Base-by-base conservation (phyloP, 2,888 invertebrate genomes). In the Agonopterix subpropinquella region DNA sequence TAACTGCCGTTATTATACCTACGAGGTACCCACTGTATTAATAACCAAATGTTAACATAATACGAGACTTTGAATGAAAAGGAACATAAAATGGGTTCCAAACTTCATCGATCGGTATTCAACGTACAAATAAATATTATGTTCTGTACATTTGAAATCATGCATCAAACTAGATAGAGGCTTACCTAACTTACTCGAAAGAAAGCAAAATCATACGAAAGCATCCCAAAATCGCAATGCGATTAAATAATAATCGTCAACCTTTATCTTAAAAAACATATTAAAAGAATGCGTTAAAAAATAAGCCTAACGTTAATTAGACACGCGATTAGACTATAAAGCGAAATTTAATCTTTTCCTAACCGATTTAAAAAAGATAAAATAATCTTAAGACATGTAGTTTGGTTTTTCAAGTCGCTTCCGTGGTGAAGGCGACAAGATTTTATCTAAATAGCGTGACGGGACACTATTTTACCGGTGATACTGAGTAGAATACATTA, bases 241-340 rank as follows among this genome's bases (percentile, higher is more conserved):
- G 28, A 28, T 28, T 28, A 5, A 28, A 28, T 11, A 43, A 36
- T 28, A 37, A 11, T 41, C 43, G 41, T 8, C 36, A 49, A 62
- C 57, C 52, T 48, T 18, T 47, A 45, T 44, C 61, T 61, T 67
- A 66, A 61, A 51, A 59, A 50, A 47, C 50, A 52, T 51, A 55
- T 52, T 56, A 56, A 54, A 59, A 52, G 52, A 63, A 64, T 60
- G 56, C 53, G 55, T 64, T 55, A 65, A 68, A 64, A 18, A 58
- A 61, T 58, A 59, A 50, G 56, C 35, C 43, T 58, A 61, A 66
- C 50, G 65, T 52, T 61, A 53, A 63, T 59, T 65, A 66, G 59
- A 72, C 79, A 80, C 78, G 80, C 79, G 67, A 80, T 70, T 64
- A 57, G 49, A 64, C 71, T 55, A 77, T 80, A 76, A 80, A 78